Evolutionary conservation across 2,113 vertebrate genomes (phyloP).

Genomic region (Trinectes maculatus): DNA sequence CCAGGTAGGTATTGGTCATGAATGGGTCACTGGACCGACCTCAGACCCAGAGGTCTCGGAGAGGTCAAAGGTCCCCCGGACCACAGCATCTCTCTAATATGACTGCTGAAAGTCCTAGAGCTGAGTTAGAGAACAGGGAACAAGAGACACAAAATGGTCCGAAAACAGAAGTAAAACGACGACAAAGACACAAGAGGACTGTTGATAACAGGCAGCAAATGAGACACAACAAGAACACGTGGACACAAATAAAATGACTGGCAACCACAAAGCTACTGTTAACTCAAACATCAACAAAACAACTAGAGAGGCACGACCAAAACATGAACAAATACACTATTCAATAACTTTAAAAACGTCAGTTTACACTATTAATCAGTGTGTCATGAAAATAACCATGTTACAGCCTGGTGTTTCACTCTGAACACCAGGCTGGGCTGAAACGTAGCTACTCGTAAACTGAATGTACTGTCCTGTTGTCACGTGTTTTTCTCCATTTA

Average conservation of each 20-base stretch:
- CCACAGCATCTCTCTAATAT: background rate
- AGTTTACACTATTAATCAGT: too few species aligned
- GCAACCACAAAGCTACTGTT: too few species aligned
- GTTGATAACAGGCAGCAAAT: background rate
- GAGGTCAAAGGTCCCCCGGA: background rate
- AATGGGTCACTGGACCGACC: background rate
- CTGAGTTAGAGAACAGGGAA: too few species aligned
- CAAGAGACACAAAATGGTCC: background rate
- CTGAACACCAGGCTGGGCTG: too few species aligned
- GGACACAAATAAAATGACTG: background rate
- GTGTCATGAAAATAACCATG: background rate
- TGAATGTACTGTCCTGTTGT: too few species aligned
- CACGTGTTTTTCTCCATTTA: background rate
- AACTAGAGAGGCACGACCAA: too few species aligned
- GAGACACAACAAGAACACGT: background rate
- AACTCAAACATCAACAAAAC: too few species aligned
- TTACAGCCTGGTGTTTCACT: background rate
- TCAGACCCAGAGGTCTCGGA: background rate
- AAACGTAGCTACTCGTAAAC: too few species aligned
- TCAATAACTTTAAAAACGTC: too few species aligned
- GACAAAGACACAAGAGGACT: background rate
- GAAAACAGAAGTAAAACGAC: background rate
- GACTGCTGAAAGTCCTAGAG: background rate
- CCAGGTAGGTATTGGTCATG: too few species aligned
- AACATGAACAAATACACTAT: too few species aligned